A percentile compares a stretch with the other conserved stretches of the same genome.
Evolutionary conservation across 2,888 invertebrate species (phyloP).

Genomic region (Muschampia staudingeri): DNA sequence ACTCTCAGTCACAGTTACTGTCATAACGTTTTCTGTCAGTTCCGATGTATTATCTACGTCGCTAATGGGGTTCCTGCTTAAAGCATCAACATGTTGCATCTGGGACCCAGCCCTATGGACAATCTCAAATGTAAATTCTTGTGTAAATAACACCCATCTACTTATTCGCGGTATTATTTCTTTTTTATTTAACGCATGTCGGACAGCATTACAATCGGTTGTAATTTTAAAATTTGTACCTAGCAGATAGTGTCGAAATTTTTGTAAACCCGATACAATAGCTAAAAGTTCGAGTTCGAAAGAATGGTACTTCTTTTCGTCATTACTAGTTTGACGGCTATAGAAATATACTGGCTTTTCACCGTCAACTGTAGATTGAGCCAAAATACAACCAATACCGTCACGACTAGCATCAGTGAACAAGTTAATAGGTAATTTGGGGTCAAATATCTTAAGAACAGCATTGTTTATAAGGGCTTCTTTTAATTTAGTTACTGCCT

Average conservation of each 20-base stretch:
- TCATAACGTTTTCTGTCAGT: slow-evolving; percentile 42
- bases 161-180: neutral
- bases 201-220: neutral
- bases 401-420: neutral
- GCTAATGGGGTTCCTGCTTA: neutral
- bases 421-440: neutral
- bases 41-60: neutral
- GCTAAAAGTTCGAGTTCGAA: neutral
- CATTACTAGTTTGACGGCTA: neutral
- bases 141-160: neutral
- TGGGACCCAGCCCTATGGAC: neutral
- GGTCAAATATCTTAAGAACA: neutral
- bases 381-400: neutral
- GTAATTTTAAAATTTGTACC: neutral
- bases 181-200: neutral
- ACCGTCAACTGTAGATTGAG: slow-evolving; percentile 33
- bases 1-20: slow-evolving; percentile 49
- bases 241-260: neutral
- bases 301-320: neutral
- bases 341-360: neutral
- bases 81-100: neutral
- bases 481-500: neutral
- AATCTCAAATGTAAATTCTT: neutral
- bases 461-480: neutral
- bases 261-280: neutral